Base-by-base conservation (phyloP, 2,888 invertebrate species). In the Erebia epiphron region DNA sequence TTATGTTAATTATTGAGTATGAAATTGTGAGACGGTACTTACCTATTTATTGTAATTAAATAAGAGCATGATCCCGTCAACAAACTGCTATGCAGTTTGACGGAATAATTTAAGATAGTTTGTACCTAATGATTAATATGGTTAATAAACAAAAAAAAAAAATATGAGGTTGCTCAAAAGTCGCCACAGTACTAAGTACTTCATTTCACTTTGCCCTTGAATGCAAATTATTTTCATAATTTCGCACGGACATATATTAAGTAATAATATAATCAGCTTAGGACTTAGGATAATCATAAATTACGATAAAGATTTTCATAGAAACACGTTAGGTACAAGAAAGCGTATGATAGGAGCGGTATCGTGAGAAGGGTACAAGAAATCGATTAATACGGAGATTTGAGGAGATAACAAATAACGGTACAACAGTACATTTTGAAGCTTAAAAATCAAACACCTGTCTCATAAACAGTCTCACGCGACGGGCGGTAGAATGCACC, bases 371-470 rank as follows among this genome's bases (percentile, higher is more conserved):
- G 46, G 7, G 21, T 49, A 49, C 21, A 5, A 26, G 46, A 49
- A 9, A 5, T 21, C 14, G 10, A 14, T 14, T 21, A n/a, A n/a
- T 60, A 9, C 2, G 14, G 46, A 62, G 21, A 62, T 62, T 13
- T 13, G 2, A 62, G 21, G 14, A n/a, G 49, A 62, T 46, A 43
- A 43, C 41, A 11, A 10, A 21, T 43, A 62, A 43, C 52, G n/a
- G 54, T 41, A 64, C 1, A 65, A 52, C n/a, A n/a, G 54, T 56
- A 35, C 18, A 43, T 21, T 56, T 43, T 21, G 41, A 43, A 66
- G 43, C 62, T 21, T 56, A 66, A 66, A 66, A 57, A 41, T 66
- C 41, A 61, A 49, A 54, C 72, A 73, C 70, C 70, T 73, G 72
- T 67, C 64, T 60, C 60, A 43, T 41, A 56, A 69, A 66, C 72